Conservation (phyloP, 2,113 vertebrate species). For the Alligator sinensis region DNA sequence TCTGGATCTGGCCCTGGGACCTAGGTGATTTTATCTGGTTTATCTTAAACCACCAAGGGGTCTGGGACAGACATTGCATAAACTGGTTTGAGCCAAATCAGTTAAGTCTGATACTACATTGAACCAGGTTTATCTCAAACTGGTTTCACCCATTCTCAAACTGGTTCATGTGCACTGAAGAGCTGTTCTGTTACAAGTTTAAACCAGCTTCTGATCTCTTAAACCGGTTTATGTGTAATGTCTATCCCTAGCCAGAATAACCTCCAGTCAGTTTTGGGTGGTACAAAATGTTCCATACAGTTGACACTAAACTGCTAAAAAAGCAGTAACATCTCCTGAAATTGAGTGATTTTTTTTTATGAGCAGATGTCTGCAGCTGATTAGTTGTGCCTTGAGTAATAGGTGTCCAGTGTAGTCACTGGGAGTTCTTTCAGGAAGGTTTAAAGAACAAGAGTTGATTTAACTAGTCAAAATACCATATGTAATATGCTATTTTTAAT, state of each 20-base stretch:
- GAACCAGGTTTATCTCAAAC: too few relatives aligned
- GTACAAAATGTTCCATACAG: slow-evolving; percentile 25
- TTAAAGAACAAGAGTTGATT: slow-evolving; percentile 25
- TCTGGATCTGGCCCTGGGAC: too few relatives aligned
- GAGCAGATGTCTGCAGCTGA: background rate
- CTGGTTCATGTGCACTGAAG: too few relatives aligned
- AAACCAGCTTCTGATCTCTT: too few relatives aligned
- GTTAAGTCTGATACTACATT: too few relatives aligned
- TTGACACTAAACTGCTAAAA: background rate
- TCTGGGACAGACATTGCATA: too few relatives aligned
- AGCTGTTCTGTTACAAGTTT: too few relatives aligned
- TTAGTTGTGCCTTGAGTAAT: background rate
- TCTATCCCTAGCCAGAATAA: background rate
- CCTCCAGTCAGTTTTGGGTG: background rate
- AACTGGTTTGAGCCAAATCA: too few relatives aligned
- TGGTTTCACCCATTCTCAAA: too few relatives aligned
- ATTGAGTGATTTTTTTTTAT: background rate
- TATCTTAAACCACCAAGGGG: too few relatives aligned
- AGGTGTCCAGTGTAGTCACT: slow-evolving; percentile 8
- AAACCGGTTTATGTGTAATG: too few relatives aligned
- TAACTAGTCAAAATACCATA: background rate
- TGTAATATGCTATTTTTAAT: background rate
- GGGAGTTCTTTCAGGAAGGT: background rate
- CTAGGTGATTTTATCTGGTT: too few relatives aligned
- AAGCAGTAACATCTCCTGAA: background rate